Conservation (phyloP, 1,140 invertebrate genomes). For the Fopius arisanus region DNA sequence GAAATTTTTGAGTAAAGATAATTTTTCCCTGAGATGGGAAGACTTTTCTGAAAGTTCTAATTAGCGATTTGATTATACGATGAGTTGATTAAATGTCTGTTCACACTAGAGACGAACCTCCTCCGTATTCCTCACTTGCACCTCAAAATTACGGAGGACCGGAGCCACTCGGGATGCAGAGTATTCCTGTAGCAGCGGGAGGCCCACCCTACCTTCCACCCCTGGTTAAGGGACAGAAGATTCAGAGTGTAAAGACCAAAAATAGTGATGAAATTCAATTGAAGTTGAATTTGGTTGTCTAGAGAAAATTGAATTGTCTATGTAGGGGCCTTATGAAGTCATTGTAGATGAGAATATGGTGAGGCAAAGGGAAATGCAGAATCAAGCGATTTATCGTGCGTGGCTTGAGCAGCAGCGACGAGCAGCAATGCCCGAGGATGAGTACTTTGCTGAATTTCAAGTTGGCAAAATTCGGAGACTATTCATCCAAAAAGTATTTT, state of each 20-base stretch:
- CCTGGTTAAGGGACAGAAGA: slow-evolving; percentile 45
- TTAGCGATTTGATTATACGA: too few species aligned
- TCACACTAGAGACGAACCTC: background rate
- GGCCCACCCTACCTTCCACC: slow-evolving; percentile 46
- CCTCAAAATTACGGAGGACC: slow-evolving; percentile 11
- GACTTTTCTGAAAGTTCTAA: too few species aligned
- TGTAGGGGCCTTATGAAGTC: slow-evolving; percentile 48
- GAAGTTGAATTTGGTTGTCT: too few species aligned
- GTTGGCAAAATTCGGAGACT: slow-evolving; percentile 38
- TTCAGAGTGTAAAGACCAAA: slow-evolving; percentile 46
- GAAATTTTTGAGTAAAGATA: too few species aligned
- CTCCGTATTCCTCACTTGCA: slow-evolving; percentile 11
- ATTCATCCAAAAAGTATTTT: slow-evolving; percentile 53
- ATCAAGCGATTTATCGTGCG: slow-evolving; percentile 43
- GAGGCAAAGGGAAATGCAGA: slow-evolving; percentile 43
- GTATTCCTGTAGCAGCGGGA: slow-evolving; percentile 23
- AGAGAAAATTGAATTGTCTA: too few species aligned
- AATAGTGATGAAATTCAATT: too few species aligned
- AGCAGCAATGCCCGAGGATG: slow-evolving; percentile 24
- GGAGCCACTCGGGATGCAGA: slow-evolving; percentile 12
- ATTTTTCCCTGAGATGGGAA: too few species aligned
- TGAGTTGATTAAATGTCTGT: too few species aligned
- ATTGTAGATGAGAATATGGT: slow-evolving; percentile 54
- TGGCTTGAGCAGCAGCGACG: slow-evolving; percentile 44
- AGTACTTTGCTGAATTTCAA: slow-evolving; percentile 51